Evolutionary conservation across 2,888 invertebrate genomes (phyloP).

Genomic region (Drosophila neotestacea): DNA sequence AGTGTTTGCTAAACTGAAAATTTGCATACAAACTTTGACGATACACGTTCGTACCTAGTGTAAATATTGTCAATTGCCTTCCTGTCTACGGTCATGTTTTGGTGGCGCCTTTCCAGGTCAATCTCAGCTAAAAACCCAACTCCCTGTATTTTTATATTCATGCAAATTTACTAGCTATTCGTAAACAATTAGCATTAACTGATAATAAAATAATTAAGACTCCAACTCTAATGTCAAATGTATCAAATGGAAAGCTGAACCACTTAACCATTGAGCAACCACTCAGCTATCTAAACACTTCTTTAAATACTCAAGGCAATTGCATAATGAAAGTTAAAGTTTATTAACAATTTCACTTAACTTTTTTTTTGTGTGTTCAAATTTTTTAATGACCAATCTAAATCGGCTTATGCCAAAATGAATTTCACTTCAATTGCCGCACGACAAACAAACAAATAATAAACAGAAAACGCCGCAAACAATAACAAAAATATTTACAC

Average conservation of each 20-base stretch:
- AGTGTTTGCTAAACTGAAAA: constrained; percentile 41
- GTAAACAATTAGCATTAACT: constrained; percentile 29
- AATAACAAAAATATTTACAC: constrained; percentile 29
- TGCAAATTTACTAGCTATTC: constrained; percentile 28
- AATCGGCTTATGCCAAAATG: constrained; percentile 27
- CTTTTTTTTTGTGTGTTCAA: not conserved
- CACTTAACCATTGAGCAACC: not conserved
- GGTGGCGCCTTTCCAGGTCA: constrained; percentile 42
- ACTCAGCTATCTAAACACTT: constrained; percentile 17
- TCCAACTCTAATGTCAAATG: constrained; percentile 15
- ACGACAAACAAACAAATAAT: constrained; percentile 16
- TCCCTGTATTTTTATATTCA: constrained; percentile 16
- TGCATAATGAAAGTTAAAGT: constrained; percentile 3
- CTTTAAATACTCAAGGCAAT: constrained; percentile 8
- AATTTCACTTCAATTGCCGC: constrained; percentile 40
- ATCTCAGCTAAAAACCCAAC: not conserved
- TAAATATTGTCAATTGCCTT: constrained; percentile 44
- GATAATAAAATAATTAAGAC: constrained; percentile 38
- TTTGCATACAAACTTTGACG: constrained; percentile 70
- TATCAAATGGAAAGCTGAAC: constrained; percentile 9
- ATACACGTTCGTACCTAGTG: constrained; percentile 40
- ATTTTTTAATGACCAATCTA: constrained; percentile 18
- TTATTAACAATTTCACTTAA: constrained; percentile 47
- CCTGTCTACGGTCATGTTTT: constrained; percentile 59
- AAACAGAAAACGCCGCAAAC: not conserved